A percentile compares a stretch with the other conserved stretches of the same genome.
Evolutionary conservation across 1,140 invertebrate genomes (phyloP).

Genomic region (Ceratina australensis): DNA sequence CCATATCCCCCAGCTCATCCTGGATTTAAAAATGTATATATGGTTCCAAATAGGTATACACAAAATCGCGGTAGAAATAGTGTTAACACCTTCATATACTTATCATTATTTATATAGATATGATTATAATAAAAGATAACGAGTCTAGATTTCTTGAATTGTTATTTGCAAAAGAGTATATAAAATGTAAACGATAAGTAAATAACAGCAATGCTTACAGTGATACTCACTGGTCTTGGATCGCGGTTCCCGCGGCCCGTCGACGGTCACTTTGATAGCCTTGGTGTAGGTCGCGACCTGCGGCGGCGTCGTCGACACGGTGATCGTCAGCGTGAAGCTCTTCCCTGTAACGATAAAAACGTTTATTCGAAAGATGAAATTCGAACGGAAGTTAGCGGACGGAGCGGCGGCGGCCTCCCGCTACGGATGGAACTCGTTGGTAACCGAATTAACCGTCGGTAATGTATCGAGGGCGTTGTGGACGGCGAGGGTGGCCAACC

Average conservation of each 20-base stretch:
- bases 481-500: constrained; percentile 55
- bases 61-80: too few relatives aligned
- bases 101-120: too few relatives aligned
- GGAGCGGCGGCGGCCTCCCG: constrained; percentile 59
- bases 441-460: constrained; percentile 71
- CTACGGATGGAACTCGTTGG: constrained; percentile 58
- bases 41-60: too few relatives aligned
- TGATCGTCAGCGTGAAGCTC: constrained; percentile 98
- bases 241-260: constrained; percentile 98
- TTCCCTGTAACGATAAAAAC: constrained; percentile 87
- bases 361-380: background rate
- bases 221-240: constrained; percentile 97
- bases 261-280: constrained; percentile 98
- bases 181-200: constrained; percentile 51
- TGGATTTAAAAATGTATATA: too few relatives aligned
- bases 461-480: constrained; percentile 69
- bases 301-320: constrained; percentile 93
- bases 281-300: constrained; percentile 98
- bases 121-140: too few relatives aligned
- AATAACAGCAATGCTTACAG: constrained; percentile 76
- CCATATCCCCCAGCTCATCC: too few relatives aligned
- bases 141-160: too few relatives aligned
- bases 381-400: constrained; percentile 65
- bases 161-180: constrained; percentile 4
- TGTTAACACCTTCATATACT: too few relatives aligned